Base-by-base conservation (phyloP, 2,113 vertebrate genomes). In the Pontoporia blainvillei region DNA sequence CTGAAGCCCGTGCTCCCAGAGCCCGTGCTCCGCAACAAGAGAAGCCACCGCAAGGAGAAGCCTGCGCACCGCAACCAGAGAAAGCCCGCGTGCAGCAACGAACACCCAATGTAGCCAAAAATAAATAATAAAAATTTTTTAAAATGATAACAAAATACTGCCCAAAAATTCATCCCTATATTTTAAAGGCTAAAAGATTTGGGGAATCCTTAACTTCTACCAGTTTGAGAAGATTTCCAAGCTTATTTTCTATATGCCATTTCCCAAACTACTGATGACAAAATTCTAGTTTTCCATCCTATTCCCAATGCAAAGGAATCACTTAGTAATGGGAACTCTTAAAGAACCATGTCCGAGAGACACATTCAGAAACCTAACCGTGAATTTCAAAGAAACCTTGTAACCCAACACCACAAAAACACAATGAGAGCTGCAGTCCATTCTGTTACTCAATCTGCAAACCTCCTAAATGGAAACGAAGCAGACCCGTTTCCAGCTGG, bases 391-490 rank as follows among this genome's bases (percentile, higher is more conserved):
- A 94, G 87, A 90, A 92, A 82, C 36, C 76, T 61, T 41, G 94
- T 84, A 90, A 96, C 5, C 62, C 46, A 61, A 93, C 52, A 73
- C 94, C 91, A 76, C 15, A n/a, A 84, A 91, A 75, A 84, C 64
- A 93, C 94, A 69, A 72, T 54, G 62, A 69, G 57, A 73, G 83
- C 93, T 61, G 79, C 34, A 21, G 66, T 34, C 92, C 85, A 85
- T 78, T 78, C 85, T 62, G 85, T 93, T 92, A 71, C 94, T 90
- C 91, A 72, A 34, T 91, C 91, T 92, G 66, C 82, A 78, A 89
- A 88, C 81, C 86, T 91, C 95, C 13, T 59, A 79, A 67, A 82
- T n/a, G 85, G 93, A 96, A 96, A 95, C 91, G 86, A 92, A 89
- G 96, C 90, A 29, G 66, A 61, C 39, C 27, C 8, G 5, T 29